phyloP scores from a whole-genome alignment of 2,888 invertebrate species.

The Neria commutata region DNA sequence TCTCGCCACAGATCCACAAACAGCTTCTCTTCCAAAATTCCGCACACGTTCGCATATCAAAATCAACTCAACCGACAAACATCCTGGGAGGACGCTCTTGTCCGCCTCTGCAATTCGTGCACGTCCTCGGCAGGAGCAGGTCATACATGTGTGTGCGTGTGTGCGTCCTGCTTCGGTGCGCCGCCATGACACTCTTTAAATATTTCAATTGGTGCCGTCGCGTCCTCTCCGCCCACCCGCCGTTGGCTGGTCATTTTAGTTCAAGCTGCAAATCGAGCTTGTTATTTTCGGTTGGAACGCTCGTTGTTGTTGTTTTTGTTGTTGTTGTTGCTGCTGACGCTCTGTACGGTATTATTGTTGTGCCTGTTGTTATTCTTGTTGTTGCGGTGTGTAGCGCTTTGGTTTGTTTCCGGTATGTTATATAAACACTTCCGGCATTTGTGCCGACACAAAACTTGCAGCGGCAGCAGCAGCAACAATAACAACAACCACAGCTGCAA shows the following conservation, averaged over 20 bases:
- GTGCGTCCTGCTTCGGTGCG: neutral
- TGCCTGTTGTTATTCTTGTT: neutral
- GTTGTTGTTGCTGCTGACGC: neutral
- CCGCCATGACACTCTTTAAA: conserved; percentile 5
- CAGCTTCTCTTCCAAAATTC: neutral
- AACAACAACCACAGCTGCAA: neutral
- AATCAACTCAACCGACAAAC: neutral
- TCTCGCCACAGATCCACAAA: neutral
- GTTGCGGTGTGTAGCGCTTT: neutral
- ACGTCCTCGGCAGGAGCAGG: neutral
- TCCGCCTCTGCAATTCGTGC: neutral
- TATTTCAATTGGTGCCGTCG: conserved; percentile 9
- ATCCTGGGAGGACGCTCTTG: conserved; percentile 1
- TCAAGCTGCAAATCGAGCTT: no score
- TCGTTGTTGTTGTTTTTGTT: no score
- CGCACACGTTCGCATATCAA: conserved; percentile 10
- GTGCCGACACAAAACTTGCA: neutral
- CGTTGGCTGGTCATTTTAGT: neutral
- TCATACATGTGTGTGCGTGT: neutral
- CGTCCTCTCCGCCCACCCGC: neutral
- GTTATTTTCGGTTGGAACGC: no score
- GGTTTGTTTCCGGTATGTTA: conserved; percentile 16
- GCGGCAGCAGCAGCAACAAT: neutral
- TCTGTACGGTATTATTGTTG: neutral
- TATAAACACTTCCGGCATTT: conserved; percentile 14